Conservation (phyloP, 2,888 invertebrate genomes). For the Ophion slaviceki region DNA sequence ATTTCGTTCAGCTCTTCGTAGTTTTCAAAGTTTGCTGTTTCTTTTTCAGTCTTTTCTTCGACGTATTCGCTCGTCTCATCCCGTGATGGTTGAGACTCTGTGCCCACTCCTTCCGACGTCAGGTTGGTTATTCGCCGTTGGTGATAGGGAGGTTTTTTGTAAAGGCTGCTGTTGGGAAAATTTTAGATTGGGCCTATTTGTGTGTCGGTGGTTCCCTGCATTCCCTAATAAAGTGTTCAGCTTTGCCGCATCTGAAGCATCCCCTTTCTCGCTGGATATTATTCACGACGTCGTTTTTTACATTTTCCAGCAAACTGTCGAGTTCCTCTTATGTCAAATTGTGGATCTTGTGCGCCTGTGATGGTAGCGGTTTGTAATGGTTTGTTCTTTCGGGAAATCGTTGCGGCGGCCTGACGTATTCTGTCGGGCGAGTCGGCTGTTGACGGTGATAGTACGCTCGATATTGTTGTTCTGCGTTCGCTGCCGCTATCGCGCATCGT, state of each 20-base stretch:
- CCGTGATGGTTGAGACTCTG: background rate
- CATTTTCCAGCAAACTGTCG: background rate
- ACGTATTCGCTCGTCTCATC: background rate
- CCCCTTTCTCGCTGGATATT: slow-evolving; percentile 21
- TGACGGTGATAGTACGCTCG: background rate
- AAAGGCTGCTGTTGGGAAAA: background rate
- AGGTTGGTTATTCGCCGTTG: slow-evolving; percentile 15
- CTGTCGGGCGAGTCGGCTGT: background rate
- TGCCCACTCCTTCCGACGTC: background rate
- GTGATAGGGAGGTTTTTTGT: slow-evolving; percentile 15
- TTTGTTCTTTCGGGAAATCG: background rate
- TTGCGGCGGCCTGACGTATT: background rate
- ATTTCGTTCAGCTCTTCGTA: slow-evolving; percentile 10
- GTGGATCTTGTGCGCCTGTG: slow-evolving; percentile 7
- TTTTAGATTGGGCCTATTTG: no score
- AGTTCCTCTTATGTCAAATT: slow-evolving; percentile 22
- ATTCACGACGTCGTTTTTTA: background rate
- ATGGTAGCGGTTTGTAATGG: background rate
- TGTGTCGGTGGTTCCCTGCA: background rate
- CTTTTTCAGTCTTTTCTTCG: slow-evolving; percentile 21
- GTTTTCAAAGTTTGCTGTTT: slow-evolving; percentile 15
- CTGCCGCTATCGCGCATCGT: slow-evolving; percentile 8
- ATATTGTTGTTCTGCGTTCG: slow-evolving; percentile 44
- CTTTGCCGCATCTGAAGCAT: slow-evolving; percentile 28
- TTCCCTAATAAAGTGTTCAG: slow-evolving; percentile 14